Base-by-base conservation (phyloP, 2,888 invertebrate genomes). In the Machimus rusticus region DNA sequence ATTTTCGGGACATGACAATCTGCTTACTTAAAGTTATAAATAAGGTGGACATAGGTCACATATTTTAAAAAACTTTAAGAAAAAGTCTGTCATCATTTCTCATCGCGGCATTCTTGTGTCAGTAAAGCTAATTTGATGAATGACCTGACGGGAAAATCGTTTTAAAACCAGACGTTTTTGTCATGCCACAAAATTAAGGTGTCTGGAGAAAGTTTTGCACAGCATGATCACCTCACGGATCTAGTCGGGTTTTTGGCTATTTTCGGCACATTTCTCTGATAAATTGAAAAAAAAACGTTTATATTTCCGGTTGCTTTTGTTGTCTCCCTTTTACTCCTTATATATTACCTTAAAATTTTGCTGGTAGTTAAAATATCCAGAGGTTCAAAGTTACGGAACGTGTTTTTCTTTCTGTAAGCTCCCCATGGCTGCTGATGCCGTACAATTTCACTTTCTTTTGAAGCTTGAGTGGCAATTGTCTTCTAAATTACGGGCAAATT, bases 141-240 rank as follows among this genome's bases (percentile, higher is more conserved):
- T 79, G 46, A 39, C 79, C 79, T 19, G 51, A 51, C 79, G 51
- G 31, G 79, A 79, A 79, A 79, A 46, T 46, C 51, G 37, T 39
- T 78, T 78, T 78, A 23, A 78, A 78, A 34, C 39, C 23, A 23
- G 39, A 78, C 78, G 37, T 46, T 79, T 79, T 79, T 37, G 76
- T 76, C 34, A 79, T 79, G 43, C 23, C n/a, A 39, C 79, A 51
- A 79, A 78, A 79, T 79, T 79, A 51, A 79, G 51, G 79, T 79
- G 66, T 66, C 66, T 66, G 66, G 66, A 23, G 79, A 79, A 79
- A 79, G 79, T 79, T 79, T 46, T 14, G 51, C 79, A 14, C 46
- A 51, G 46, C 23, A 79, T 79, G 79, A 79, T 79, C 79, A 28
- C 66, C 66, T 66, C 66, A 66, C 66, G 66, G 66, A 66, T 66